Evolutionary conservation across 2,113 vertebrate genomes (phyloP).

Genomic region (Pelobates fuscus): DNA sequence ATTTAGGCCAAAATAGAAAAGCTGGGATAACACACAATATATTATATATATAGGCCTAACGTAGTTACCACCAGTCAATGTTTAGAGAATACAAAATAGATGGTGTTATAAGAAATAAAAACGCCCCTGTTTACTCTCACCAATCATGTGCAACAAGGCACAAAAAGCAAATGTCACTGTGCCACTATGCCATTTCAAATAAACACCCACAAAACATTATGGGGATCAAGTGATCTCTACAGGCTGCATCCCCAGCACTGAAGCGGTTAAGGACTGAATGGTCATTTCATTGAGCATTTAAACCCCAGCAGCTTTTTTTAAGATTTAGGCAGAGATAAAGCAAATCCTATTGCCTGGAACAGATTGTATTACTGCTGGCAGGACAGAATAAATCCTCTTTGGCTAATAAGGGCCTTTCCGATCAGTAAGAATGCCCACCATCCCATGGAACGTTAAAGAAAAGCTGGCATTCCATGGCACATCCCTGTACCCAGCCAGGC

Average conservation of each 20-base stretch:
- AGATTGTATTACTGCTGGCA: constrained; percentile 31
- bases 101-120: constrained; percentile 35
- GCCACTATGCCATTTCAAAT: constrained; percentile 12
- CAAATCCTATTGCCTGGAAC: constrained; percentile 42
- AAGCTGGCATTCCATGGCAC: neutral
- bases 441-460: neutral
- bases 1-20: too few species aligned
- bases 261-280: too few species aligned
- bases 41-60: too few species aligned
- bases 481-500: neutral
- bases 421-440: neutral
- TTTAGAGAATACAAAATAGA: neutral
- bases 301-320: neutral
- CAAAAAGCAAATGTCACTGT: constrained; percentile 19
- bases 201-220: neutral
- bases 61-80: too few species aligned
- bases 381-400: constrained; percentile 29
- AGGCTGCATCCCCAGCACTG: too few species aligned
- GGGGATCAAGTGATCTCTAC: too few species aligned
- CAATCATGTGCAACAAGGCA: constrained; percentile 28
- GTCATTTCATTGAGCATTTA: too few species aligned
- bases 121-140: neutral
- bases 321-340: constrained; percentile 21
- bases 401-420: constrained; percentile 32
- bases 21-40: too few species aligned